A percentile compares a stretch with the other conserved stretches of the same genome.
These are phyloP conservation scores for Coremacera marginata DNA, from an alignment of 2,888 invertebrate species.

Conservation along the genomic window DNA sequence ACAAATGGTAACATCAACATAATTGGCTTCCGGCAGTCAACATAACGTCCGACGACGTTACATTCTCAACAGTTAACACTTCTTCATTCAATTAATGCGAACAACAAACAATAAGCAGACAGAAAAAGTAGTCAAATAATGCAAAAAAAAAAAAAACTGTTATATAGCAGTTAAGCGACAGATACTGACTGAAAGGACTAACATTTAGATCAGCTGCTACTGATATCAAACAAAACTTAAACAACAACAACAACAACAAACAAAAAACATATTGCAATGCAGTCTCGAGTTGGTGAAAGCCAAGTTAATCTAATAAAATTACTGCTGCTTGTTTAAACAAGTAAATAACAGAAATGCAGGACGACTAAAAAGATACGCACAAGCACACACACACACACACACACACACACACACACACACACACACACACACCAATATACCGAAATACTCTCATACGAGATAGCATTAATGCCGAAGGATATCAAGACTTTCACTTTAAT, in stretches of 20 bases:
- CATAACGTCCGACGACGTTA: background rate
- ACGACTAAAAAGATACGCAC: background rate
- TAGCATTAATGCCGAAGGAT: conserved; percentile 20
- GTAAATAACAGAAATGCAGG: conserved; percentile 3
- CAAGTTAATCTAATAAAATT: conserved; percentile 34
- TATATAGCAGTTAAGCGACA: background rate
- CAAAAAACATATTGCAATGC: background rate
- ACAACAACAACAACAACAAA: background rate
- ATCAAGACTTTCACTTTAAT: conserved; percentile 18
- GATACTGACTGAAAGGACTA: background rate
- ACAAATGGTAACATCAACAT: background rate
- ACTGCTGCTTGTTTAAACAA: conserved; percentile 37
- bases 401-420: background rate
- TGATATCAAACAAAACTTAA: background rate
- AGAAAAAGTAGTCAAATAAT: background rate
- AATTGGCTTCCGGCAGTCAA: background rate
- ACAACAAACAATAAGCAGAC: conserved; percentile 7
- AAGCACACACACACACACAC: background rate
- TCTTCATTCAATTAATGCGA: conserved; percentile 10
- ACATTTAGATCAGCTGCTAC: conserved; percentile 11
- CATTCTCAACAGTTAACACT: background rate
- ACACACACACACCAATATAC: no score
- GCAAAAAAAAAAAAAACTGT: background rate
- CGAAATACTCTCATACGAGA: background rate
- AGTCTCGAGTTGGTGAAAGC: background rate